phyloP scores from a whole-genome alignment of 2,888 invertebrate genomes.

The Netelia fuscicornis region DNA sequence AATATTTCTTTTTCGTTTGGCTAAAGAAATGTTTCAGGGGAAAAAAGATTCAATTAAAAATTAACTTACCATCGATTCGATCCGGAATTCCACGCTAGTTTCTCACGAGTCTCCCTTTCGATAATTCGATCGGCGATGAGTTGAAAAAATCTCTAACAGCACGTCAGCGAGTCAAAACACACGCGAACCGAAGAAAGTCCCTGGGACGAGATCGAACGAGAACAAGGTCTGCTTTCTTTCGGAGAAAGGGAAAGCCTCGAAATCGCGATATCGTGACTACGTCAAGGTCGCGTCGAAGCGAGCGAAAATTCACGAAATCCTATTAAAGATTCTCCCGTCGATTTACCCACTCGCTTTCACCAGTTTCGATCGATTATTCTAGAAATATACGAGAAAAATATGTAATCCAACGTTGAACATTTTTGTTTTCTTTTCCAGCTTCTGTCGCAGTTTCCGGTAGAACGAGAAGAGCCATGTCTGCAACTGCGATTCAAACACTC shows the following conservation, averaged over 20 bases:
- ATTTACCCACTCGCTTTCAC: background rate
- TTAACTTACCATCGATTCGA: background rate
- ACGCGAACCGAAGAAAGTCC: constrained; percentile 26
- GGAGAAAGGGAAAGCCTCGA: constrained; percentile 78
- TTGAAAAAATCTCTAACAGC: background rate
- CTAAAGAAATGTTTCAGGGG: too few relatives aligned
- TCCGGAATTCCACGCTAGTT: constrained; percentile 40
- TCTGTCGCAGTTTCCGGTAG: constrained; percentile 78
- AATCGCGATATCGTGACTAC: constrained; percentile 67
- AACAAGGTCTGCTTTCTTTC: constrained; percentile 68
- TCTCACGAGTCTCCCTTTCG: constrained; percentile 25
- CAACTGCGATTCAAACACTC: constrained; percentile 80
- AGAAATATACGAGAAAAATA: background rate
- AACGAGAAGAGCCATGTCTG: constrained; percentile 79
- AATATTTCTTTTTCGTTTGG: too few relatives aligned
- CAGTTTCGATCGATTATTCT: background rate
- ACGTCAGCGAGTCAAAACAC: background rate
- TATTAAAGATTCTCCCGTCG: background rate
- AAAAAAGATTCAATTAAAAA: too few relatives aligned
- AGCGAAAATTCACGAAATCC: background rate
- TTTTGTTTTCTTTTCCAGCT: constrained; percentile 33
- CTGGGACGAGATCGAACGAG: background rate
- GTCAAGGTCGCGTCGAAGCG: constrained; percentile 70
- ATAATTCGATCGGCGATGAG: constrained; percentile 26
- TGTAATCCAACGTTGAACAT: constrained; percentile 15